Conservation (phyloP, 92 coral and sea anemone genomes). For the Zoanthus gigantus region DNA sequence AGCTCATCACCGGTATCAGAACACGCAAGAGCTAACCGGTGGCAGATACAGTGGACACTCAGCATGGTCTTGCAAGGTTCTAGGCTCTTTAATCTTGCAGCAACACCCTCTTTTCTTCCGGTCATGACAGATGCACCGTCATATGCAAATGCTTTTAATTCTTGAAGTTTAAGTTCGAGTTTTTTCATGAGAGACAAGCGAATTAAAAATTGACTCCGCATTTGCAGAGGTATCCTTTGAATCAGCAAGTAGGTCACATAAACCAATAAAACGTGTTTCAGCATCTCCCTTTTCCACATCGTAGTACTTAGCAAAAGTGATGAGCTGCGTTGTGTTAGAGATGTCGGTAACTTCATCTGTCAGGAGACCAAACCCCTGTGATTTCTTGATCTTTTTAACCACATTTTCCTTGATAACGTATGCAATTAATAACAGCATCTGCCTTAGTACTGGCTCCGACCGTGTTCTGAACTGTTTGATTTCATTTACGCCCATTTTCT, state of each 20-base stretch:
- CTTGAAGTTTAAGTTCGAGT: not conserved
- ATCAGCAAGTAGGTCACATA: not conserved
- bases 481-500: too few species aligned
- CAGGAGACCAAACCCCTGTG: not conserved
- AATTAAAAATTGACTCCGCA: not conserved
- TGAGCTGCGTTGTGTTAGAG: not conserved
- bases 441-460: too few species aligned
- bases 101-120: not conserved
- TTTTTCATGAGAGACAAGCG: not conserved
- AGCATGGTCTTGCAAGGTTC: not conserved
- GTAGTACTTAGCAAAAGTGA: not conserved
- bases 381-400: too few species aligned
- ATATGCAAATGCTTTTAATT: not conserved
- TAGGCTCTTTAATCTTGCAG: not conserved
- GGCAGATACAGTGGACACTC: slow-evolving; percentile 20
- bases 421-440: too few species aligned
- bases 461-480: too few species aligned
- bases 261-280: not conserved
- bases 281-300: not conserved
- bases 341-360: not conserved
- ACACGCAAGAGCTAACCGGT: not conserved
- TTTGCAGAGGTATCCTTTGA: not conserved
- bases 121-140: not conserved
- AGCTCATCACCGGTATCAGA: not conserved
- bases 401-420: too few species aligned